phyloP scores from a whole-genome alignment of 2,797 vertebrate species.

The Squalus acanthias region DNA sequence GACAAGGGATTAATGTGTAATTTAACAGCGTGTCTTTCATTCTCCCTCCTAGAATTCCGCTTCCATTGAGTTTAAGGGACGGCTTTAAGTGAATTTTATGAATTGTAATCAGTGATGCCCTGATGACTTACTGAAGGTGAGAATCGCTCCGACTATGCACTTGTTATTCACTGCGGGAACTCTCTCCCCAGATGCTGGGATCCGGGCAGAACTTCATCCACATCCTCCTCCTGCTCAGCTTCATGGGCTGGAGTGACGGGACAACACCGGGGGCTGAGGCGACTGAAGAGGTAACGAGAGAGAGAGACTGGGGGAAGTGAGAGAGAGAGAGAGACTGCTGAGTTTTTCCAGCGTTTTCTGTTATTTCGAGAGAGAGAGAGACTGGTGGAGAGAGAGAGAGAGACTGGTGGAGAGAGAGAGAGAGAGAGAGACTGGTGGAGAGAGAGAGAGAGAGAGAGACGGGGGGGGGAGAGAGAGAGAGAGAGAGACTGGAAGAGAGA shows the following conservation, averaged over 20 bases:
- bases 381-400: no score
- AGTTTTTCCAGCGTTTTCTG: no score
- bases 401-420: no score
- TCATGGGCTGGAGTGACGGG: neutral
- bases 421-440: no score
- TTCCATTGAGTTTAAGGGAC: neutral
- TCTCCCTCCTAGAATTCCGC: neutral
- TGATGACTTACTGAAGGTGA: neutral
- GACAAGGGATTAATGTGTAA: neutral
- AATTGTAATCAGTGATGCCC: neutral
- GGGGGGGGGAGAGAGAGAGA: no score
- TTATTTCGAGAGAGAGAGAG: no score
- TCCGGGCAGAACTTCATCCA: neutral
- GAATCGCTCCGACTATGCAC: neutral
- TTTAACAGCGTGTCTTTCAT: neutral
- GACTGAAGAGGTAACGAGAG: neutral
- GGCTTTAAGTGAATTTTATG: neutral
- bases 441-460: no score
- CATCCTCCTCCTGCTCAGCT: neutral
- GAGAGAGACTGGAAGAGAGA: no score
- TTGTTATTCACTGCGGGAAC: neutral
- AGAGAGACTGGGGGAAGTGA: no score
- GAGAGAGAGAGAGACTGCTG: no score
- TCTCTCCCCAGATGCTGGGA: neutral
- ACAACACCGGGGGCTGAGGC: neutral